Evolutionary conservation across 64 coral and sea anemone genomes (phyloP).

Genomic region (Cladopsammia gracilis): DNA sequence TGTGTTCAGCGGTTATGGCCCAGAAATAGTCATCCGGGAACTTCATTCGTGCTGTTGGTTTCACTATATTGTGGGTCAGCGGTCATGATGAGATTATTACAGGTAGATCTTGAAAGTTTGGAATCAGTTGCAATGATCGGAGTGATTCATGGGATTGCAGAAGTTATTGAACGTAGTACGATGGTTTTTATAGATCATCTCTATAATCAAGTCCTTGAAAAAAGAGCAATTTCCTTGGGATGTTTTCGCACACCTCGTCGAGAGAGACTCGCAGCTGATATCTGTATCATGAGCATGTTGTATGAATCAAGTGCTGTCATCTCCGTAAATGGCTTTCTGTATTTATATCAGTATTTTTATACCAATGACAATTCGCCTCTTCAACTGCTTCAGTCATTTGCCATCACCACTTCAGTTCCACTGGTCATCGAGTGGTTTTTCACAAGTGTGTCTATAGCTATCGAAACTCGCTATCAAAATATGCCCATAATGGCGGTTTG

Average conservation of each 20-base stretch:
- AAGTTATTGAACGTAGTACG: conserved; percentile 4
- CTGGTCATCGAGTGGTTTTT: conserved; percentile 19
- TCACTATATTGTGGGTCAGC: conserved; percentile 17
- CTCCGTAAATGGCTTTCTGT: not conserved
- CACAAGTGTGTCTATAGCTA: not conserved
- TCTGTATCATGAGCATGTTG: conserved; percentile 11
- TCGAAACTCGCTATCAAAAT: conserved; percentile 14
- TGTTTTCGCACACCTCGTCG: conserved; percentile 26
- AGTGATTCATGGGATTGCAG: conserved; percentile 21
- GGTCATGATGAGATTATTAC: not conserved
- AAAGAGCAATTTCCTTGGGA: not conserved
- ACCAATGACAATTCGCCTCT: not conserved
- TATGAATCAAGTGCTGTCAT: conserved; percentile 20
- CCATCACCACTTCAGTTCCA: not conserved
- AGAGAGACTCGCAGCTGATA: conserved; percentile 11
- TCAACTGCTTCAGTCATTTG: not conserved
- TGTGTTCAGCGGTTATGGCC: conserved; percentile 22
- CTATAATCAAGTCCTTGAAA: not conserved
- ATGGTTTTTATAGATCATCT: conserved; percentile 8
- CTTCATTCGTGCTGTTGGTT: conserved; percentile 21
- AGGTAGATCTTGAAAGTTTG: not conserved
- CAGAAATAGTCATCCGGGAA: conserved; percentile 16
- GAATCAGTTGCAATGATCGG: conserved; percentile 11
- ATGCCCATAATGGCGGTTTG: conserved; percentile 4
- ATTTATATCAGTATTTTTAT: conserved; percentile 29